Conservation (phyloP, 2,797 vertebrate genomes). For the Carduelis carduelis region DNA sequence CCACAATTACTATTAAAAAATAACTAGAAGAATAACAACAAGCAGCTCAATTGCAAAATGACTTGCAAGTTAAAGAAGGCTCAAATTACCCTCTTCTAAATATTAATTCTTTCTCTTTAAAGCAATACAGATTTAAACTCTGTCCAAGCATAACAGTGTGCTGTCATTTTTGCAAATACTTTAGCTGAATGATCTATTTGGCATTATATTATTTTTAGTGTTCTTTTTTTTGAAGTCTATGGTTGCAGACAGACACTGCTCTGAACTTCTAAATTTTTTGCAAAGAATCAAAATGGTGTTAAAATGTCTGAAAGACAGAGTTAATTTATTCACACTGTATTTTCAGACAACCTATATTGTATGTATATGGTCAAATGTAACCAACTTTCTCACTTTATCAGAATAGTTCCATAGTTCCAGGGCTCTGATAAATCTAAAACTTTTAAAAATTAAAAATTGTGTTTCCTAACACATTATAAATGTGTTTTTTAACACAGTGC, state of each 20-base stretch:
- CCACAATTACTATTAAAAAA: constrained; percentile 19
- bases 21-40: neutral
- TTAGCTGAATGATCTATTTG: neutral
- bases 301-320: neutral
- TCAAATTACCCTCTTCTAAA: neutral
- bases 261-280: neutral
- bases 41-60: neutral
- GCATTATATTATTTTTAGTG: neutral
- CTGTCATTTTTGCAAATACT: neutral
- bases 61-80: neutral
- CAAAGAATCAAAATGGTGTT: neutral
- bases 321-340: neutral
- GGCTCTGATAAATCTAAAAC: rapidly evolving
- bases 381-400: neutral
- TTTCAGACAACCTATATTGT: neutral
- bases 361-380: neutral
- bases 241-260: neutral
- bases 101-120: neutral
- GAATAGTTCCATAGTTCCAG: neutral
- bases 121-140: neutral
- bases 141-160: rapidly evolving
- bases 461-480: neutral
- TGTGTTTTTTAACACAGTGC: neutral
- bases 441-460: neutral
- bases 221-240: neutral